Conservation (phyloP, 2,113 vertebrate species). For the Cettia cetti region DNA sequence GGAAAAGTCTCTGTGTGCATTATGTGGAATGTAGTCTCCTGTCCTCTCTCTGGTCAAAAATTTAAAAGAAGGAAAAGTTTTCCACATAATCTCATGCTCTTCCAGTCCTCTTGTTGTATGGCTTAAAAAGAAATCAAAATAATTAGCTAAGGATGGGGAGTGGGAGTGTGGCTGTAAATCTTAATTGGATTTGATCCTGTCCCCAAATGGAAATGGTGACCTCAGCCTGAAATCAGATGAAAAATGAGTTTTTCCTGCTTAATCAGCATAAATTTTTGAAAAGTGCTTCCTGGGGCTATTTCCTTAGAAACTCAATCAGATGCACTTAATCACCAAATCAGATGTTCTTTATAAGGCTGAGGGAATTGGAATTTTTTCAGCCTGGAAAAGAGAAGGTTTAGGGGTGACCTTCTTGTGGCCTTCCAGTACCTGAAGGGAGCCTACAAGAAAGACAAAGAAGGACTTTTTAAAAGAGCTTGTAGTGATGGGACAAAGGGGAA, state of each 20-base stretch:
- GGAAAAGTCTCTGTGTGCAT: background rate
- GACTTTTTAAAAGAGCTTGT: background rate
- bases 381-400: background rate
- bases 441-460: background rate
- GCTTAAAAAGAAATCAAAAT: background rate
- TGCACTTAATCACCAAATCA: background rate
- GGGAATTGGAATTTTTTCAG: background rate
- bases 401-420: background rate
- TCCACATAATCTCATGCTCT: background rate
- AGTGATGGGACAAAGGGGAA: background rate
- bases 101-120: background rate
- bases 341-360: background rate
- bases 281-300: background rate
- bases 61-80: background rate
- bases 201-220: background rate
- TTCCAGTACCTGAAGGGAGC: background rate
- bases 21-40: background rate
- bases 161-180: background rate
- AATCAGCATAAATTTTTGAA: background rate
- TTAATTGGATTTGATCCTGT: background rate
- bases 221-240: background rate
- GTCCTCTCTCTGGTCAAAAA: background rate
- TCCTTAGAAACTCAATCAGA: background rate
- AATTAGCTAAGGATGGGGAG: background rate
- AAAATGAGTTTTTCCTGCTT: background rate